phyloP scores from a whole-genome alignment of 2,888 invertebrate species.

The Drosophila nr. perissopoda region DNA sequence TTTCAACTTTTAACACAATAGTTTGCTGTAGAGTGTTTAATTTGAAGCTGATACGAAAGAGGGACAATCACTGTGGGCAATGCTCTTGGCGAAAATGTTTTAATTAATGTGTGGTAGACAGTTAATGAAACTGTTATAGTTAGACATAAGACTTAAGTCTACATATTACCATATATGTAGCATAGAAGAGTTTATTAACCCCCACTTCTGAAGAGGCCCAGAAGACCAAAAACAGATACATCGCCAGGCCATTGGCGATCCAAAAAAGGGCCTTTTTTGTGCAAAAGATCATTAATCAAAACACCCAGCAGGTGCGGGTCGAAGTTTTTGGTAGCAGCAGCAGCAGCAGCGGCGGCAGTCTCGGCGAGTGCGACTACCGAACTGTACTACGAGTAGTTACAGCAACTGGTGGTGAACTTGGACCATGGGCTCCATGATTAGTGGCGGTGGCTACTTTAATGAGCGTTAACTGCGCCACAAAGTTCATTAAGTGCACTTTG shows the following conservation, averaged over 20 bases:
- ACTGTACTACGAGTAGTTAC: constrained; percentile 65
- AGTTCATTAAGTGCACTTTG: constrained; percentile 76
- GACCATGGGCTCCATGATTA: constrained; percentile 62
- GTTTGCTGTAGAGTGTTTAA: constrained; percentile 45
- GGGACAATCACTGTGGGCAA: constrained; percentile 53
- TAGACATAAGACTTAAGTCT: constrained; percentile 49
- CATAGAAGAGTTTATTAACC: constrained; percentile 77
- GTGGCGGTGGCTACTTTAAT: constrained; percentile 76
- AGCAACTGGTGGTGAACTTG: constrained; percentile 35
- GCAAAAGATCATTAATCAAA: constrained; percentile 72
- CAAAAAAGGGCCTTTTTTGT: constrained; percentile 69
- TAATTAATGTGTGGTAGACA: constrained; percentile 71
- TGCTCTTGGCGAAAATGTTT: constrained; percentile 69
- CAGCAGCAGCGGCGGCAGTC: constrained; percentile 4
- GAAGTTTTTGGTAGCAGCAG: constrained; percentile 66
- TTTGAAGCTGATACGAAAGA: constrained; percentile 20
- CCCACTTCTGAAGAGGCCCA: constrained; percentile 44
- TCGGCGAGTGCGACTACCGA: constrained; percentile 65
- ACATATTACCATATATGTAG: constrained; percentile 68
- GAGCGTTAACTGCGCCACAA: constrained; percentile 78
- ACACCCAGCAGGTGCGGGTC: constrained; percentile 77
- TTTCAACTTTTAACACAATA: neutral
- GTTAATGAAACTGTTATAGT: constrained; percentile 80
- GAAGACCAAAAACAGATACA: constrained; percentile 6
- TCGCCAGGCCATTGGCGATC: constrained; percentile 37